A percentile compares a stretch with the other conserved stretches of the same genome.
Conservation (phyloP, 1,140 invertebrate species). For the Sitophilus oryzae region DNA sequence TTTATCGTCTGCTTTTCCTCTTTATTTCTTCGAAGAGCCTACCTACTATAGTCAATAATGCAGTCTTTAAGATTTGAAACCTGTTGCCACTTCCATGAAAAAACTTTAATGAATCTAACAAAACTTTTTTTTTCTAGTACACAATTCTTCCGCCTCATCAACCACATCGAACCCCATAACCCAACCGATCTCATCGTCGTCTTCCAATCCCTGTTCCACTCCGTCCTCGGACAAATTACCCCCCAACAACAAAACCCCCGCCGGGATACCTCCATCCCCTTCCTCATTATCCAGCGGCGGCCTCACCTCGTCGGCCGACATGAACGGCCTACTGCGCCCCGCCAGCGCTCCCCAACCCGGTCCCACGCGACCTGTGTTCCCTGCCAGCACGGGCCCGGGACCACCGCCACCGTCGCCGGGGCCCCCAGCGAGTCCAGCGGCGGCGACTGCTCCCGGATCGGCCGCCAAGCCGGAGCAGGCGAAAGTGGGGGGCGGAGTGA, state of each 20-base stretch:
- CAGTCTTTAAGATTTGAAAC: no score
- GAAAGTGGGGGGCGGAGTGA: slow-evolving; percentile 48
- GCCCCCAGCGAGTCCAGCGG: slow-evolving; percentile 47
- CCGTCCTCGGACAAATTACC: slow-evolving; percentile 22
- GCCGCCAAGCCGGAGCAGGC: slow-evolving; percentile 50
- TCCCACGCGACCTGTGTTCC: slow-evolving; percentile 43
- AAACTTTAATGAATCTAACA: no score
- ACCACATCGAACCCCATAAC: slow-evolving; percentile 2
- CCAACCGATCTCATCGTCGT: slow-evolving; percentile 19
- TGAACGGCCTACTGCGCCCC: slow-evolving; percentile 47
- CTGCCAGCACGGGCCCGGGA: slow-evolving; percentile 47
- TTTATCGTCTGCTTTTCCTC: no score
- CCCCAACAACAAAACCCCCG: slow-evolving; percentile 4
- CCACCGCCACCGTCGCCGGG: slow-evolving; percentile 43
- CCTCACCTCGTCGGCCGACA: slow-evolving; percentile 32
- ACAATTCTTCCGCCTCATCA: slow-evolving; percentile 5
- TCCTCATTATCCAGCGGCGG: slow-evolving; percentile 30
- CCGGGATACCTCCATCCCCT: neutral
- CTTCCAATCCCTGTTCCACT: slow-evolving; percentile 26
- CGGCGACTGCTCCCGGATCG: slow-evolving; percentile 47
- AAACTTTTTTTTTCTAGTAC: slow-evolving; percentile 12
- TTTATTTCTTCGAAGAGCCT: no score
- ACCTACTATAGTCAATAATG: no score
- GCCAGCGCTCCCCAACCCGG: slow-evolving; percentile 46
- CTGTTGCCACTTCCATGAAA: no score